Evolutionary conservation across 2,113 vertebrate species (phyloP), one percentile per base, ranked within the genome.

Genomic region (Grantiella picta): DNA sequence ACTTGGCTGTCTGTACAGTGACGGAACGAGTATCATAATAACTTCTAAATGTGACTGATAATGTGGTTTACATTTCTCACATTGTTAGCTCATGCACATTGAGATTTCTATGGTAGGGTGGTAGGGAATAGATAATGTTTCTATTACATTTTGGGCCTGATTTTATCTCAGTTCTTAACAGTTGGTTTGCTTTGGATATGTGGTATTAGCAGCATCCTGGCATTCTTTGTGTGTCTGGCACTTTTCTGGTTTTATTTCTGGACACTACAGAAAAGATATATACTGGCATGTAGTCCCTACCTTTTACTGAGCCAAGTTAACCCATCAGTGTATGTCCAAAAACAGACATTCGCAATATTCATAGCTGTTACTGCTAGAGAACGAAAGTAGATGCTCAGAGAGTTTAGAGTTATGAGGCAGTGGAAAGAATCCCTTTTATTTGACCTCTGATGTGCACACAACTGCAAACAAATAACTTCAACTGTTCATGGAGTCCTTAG

Each of bases 1-100:
- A 91, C 36, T 93, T 91, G 82, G 73, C 90, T 94, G 36, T 52
- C 73, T 91, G 44, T 49, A 52, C 40, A 85, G 61, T 5, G 66
- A 76, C 0, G 3, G 75, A 82, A 92, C 78, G 73, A 91, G 36
- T n/a, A 92, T 75, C 81, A 42, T 68, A 44, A 89, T 68, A 84
- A 89, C 93, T 92, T 89, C 81, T 89, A 92, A 95, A 95, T 79
- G 49, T 65, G 81, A 89, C 91, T 85, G 86, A 92, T 87, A 75
- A 79, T 24, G 11, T 85, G 57, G 31, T 76, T 95, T 94, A 89
- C 36, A 45, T 91, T 95, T 94, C 93, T 90, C 76, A 78, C 77
- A 60, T 64, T 75, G 65, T 75, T 92, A 92, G 70, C 49, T 95
- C 57, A 54, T 20, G 38, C 15, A 76, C 66, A 29, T 38, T 84